phyloP scores from a whole-genome alignment of 2,888 invertebrate species.

The Myathropa florea region DNA sequence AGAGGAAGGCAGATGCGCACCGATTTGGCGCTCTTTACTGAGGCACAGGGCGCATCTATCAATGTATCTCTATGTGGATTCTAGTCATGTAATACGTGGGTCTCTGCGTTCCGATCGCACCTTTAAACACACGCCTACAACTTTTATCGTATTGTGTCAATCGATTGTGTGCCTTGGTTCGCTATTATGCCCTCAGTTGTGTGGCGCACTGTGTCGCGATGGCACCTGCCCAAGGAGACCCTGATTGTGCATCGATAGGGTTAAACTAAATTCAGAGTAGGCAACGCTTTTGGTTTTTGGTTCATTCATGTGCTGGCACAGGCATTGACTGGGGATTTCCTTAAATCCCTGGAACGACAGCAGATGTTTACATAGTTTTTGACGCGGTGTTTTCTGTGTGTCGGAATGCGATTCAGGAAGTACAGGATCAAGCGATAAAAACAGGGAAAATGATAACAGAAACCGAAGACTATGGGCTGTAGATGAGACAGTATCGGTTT shows the following conservation, averaged over 20 bases:
- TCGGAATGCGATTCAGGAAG: neutral
- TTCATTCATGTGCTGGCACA: too few relatives aligned
- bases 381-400: neutral
- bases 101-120: constrained; percentile 45
- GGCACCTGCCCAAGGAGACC: constrained; percentile 56
- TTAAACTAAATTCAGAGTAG: constrained; percentile 50
- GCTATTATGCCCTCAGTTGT: constrained; percentile 35
- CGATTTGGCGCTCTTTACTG: constrained; percentile 48
- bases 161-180: constrained; percentile 34
- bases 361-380: constrained; percentile 23
- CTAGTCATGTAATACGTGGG: constrained; percentile 44
- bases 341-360: constrained; percentile 25
- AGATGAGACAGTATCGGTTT: neutral
- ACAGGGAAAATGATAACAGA: neutral
- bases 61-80: constrained; percentile 34
- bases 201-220: constrained; percentile 44
- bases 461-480: neutral
- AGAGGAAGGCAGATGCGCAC: constrained; percentile 56
- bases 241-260: constrained; percentile 69
- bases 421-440: neutral
- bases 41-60: constrained; percentile 52
- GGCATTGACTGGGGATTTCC: constrained; percentile 46
- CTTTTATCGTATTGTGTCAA: constrained; percentile 56
- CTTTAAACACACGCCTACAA: constrained; percentile 63
- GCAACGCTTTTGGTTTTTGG: constrained; percentile 35